phyloP scores from a whole-genome alignment of 1,140 invertebrate genomes.

The Brachionus calyciflorus region DNA sequence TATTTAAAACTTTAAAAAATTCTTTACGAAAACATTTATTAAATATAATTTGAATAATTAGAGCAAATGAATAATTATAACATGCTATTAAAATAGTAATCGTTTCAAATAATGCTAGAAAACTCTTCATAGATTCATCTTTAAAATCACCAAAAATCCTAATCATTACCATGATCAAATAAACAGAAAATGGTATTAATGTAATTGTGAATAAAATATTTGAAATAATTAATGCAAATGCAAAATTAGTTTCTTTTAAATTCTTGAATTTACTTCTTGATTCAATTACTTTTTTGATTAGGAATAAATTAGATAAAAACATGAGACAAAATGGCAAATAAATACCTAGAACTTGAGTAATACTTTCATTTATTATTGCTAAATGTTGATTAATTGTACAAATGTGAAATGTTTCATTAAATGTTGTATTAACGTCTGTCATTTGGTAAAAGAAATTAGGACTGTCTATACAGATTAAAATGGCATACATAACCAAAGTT shows the following conservation, averaged over 20 bases:
- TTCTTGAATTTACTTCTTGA: background rate
- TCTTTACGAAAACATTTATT: background rate
- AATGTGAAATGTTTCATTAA: no score
- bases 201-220: background rate
- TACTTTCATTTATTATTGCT: background rate
- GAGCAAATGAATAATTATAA: background rate
- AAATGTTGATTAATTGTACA: no score
- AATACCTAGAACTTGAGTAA: background rate
- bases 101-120: background rate
- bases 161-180: background rate
- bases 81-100: background rate
- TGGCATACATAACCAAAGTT: background rate
- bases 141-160: background rate
- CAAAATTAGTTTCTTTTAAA: background rate
- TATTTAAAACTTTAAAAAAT: no score
- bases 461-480: background rate
- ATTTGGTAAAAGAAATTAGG: background rate
- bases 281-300: background rate
- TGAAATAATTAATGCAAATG: background rate
- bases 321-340: background rate
- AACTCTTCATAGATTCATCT: background rate
- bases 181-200: background rate
- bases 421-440: background rate
- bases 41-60: background rate
- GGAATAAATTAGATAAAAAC: background rate